Base-by-base conservation (phyloP, 2,113 vertebrate genomes). In the Aegithalos caudatus region DNA sequence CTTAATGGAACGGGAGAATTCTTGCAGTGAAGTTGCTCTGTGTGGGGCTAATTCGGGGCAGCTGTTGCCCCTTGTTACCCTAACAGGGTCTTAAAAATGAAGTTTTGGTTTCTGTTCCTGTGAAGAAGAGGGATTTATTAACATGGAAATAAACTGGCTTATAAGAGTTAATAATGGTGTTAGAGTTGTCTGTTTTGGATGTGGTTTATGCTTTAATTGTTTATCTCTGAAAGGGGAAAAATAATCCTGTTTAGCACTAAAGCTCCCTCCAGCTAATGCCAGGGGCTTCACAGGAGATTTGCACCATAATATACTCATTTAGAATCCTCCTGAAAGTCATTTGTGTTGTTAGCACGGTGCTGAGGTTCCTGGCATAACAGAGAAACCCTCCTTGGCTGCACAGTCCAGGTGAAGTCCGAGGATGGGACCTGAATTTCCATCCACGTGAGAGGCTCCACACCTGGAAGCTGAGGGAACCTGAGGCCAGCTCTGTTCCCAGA, bases 141-240 rank as follows among this genome's bases (percentile, higher is more conserved):
- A 66, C 38, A 80, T 37, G 56, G 61, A 90, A 96, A 93, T 94
- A 93, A 94, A 95, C 62, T 83, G 64, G 40, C 40, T 93, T 90
- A 86, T 64, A 29, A 31, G 50, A 6, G 4, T 78, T 86, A 70
- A 66, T 77, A 87, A 62, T 15, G 38, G 62, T 48, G 73, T 62
- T 79, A 33, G 84, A 87, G 66, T 61, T 83, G 79, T 85, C 72
- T 88, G 19, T 1, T 79, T n/a, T 31, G 61, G 47, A 78, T 56
- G 77, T 51, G 45, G 62, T 62, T 91, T 92, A 53, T 80, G 67
- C 58, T 78, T 61, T 72, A 71, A 67, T 92, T 96, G 62, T 89
- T 95, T 91, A 62, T 70, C 78, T 86, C 74, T 33, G 62, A 66
- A 91, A 92, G 47, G 48, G 76, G 73, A 64, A 47, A 38, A 78